phyloP scores from a whole-genome alignment of 2,113 vertebrate genomes.

The Furnarius figulus region DNA sequence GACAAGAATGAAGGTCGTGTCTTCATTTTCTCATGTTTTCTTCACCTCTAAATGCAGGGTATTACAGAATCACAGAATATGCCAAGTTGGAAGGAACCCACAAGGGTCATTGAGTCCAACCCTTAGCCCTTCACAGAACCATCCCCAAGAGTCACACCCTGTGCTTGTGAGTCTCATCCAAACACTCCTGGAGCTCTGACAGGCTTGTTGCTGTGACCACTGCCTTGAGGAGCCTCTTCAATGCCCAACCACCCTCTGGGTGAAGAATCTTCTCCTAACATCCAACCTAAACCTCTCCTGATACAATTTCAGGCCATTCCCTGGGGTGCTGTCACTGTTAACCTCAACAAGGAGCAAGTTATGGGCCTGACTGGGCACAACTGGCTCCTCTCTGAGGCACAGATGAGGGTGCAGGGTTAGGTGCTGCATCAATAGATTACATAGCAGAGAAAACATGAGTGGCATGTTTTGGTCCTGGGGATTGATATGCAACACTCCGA shows the following conservation, averaged over 20 bases:
- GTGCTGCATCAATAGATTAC: not conserved
- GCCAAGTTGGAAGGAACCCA: not conserved
- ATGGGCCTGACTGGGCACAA: not conserved
- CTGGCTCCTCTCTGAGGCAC: not conserved
- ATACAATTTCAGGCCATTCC: not conserved
- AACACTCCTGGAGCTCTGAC: not conserved
- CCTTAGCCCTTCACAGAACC: not conserved
- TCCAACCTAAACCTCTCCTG: not conserved
- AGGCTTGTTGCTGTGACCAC: not conserved
- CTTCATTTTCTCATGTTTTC: not conserved
- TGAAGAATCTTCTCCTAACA: not conserved
- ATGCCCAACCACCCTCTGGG: not conserved
- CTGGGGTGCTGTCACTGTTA: not conserved
- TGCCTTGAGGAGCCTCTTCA: not conserved
- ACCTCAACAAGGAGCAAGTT: not conserved
- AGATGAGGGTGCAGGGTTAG: not conserved
- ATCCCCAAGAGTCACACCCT: not conserved
- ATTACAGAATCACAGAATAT: not conserved
- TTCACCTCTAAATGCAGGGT: not conserved
- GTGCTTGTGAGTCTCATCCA: too few relatives aligned
- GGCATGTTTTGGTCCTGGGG: not conserved
- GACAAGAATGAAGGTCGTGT: accelerated
- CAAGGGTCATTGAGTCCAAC: not conserved
- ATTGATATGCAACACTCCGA: not conserved
- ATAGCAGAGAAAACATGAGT: not conserved